Conservation (phyloP, 2,888 invertebrate species). For the Pyrrhosoma nymphula region DNA sequence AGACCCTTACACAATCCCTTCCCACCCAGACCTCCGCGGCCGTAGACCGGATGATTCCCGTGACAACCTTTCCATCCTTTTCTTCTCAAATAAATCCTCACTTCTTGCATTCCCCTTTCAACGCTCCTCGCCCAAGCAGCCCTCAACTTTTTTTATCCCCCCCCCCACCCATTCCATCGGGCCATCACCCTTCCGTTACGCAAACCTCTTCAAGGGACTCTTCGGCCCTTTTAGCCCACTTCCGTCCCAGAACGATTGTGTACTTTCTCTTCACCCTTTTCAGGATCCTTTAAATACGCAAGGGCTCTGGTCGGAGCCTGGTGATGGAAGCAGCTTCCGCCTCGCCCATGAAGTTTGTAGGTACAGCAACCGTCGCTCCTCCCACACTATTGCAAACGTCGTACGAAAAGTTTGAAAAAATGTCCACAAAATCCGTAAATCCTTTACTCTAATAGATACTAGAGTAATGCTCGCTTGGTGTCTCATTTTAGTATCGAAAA, state of each 20-base stretch:
- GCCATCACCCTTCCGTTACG: neutral
- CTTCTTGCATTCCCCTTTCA: conserved; percentile 9
- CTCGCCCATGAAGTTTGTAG: neutral
- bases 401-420: too few species aligned
- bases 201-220: conserved; percentile 3
- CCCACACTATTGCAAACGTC: too few species aligned
- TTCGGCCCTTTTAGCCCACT: neutral
- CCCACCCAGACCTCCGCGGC: neutral
- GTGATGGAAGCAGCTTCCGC: neutral
- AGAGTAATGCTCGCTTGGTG: too few species aligned
- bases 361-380: too few species aligned
- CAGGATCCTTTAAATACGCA: neutral
- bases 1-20: neutral
- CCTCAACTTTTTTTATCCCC: neutral
- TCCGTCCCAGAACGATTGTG: neutral
- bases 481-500: too few species aligned
- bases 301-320: neutral
- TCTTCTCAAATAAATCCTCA: conserved; percentile 23
- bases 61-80: neutral
- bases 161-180: too few species aligned
- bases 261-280: neutral
- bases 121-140: neutral
- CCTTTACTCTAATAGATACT: too few species aligned
- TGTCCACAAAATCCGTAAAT: too few species aligned
- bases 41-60: neutral